Percentiles rank a stretch among this genome's conserved stretches.
These are phyloP conservation scores for Xenus cinereus DNA, from an alignment of 2,113 vertebrate genomes.

Conservation along the genomic window DNA sequence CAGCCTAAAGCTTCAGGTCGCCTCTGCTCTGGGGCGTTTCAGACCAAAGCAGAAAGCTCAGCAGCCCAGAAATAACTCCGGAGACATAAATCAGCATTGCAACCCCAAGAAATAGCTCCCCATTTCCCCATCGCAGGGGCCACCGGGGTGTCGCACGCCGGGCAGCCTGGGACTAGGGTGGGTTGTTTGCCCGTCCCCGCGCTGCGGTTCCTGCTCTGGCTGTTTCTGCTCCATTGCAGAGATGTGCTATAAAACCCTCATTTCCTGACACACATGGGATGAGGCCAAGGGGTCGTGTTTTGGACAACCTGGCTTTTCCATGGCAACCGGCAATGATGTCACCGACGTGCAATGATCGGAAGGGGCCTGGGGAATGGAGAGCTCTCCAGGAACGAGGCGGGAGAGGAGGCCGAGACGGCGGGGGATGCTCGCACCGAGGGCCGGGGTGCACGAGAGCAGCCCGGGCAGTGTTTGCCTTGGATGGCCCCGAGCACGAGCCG, in stretches of 20 bases:
- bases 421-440: rapidly evolving
- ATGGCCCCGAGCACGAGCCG: background rate
- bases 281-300: slow-evolving; percentile 54
- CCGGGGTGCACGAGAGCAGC: rapidly evolving
- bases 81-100: background rate
- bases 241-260: background rate
- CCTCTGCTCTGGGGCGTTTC: background rate
- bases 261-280: slow-evolving; percentile 21
- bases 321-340: slow-evolving; percentile 16
- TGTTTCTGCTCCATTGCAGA: background rate
- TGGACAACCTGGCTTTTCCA: slow-evolving; percentile 32
- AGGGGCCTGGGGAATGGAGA: background rate
- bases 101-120: background rate
- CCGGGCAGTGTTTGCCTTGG: background rate
- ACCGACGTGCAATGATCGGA: background rate
- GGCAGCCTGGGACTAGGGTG: background rate
- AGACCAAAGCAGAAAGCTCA: background rate
- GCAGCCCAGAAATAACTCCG: background rate
- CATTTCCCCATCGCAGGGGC: rapidly evolving
- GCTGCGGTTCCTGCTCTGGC: background rate
- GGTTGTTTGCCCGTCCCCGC: background rate
- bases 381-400: background rate
- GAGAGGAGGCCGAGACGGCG: background rate
- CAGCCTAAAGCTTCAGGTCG: rapidly evolving
- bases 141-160: rapidly evolving